phyloP scores from a whole-genome alignment of 2,797 vertebrate genomes.

The Capromys pilorides region DNA sequence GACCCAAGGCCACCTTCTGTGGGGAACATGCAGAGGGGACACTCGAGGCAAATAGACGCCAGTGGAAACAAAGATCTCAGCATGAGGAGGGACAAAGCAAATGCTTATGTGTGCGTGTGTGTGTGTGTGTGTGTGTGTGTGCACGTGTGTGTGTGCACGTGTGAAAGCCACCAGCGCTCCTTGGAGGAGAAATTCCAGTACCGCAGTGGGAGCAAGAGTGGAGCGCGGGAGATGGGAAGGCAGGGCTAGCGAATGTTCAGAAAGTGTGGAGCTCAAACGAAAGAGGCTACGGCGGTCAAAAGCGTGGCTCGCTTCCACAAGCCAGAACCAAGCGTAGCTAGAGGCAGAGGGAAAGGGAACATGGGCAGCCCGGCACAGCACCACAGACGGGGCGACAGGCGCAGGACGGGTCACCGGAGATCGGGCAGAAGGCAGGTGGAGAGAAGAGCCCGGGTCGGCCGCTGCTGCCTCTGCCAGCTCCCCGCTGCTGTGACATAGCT shows the following conservation, averaged over 20 bases:
- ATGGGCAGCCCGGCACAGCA: not conserved
- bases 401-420: not conserved
- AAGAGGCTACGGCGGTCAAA: not conserved
- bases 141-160: not conserved
- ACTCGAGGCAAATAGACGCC: not conserved
- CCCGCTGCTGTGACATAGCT: rapidly evolving
- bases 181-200: not conserved
- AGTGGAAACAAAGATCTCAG: not conserved
- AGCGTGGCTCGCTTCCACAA: not conserved
- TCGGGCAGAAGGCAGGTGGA: not conserved
- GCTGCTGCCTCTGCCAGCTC: not conserved
- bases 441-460: not conserved
- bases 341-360: not conserved
- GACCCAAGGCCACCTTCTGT: not conserved
- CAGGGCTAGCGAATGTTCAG: not conserved
- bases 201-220: not conserved
- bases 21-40: not conserved
- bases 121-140: not conserved
- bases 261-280: not conserved
- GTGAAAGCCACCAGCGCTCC: not conserved
- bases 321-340: not conserved
- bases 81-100: constrained; percentile 10
- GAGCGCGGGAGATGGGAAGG: not conserved
- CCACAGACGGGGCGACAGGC: not conserved
- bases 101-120: not conserved